Evolutionary conservation across 92 coral and sea anemone species (phyloP), one percentile per base, ranked within the genome.

Genomic region (Umimayanthus chanpuru): DNA sequence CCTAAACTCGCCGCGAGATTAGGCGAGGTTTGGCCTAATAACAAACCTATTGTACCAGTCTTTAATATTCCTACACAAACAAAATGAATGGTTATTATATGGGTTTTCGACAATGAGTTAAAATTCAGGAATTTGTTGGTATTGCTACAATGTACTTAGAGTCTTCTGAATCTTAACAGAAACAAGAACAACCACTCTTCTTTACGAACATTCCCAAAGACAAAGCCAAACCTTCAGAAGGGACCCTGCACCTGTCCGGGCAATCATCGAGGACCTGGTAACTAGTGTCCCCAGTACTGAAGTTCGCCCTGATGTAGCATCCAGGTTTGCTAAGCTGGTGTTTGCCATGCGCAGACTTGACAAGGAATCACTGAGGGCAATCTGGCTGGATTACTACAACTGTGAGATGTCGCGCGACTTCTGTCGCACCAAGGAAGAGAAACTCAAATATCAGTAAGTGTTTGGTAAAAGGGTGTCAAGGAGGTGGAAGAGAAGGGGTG

Each of bases 401-500:
- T 93, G 95, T 80, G 23, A 82, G 26, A 85, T 47, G 11, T 36
- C 41, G 5, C 9, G 28, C 6, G 65, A 77, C n/a, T 55, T 56
- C 15, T 81, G 91, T 26, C 87, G 77, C 44, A 91, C 92, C 26
- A 77, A 91, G 40, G 44, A 77, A 20, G 92, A 81, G 64, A 79
- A 75, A 47, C 56, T 75, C 16, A 93, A 91, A 65, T 91, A 92
- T 47, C 88, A 89, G 95, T 93, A 87, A 86, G 92, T 88, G 28
- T 29, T 32, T 49, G 50, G 12, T 21, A 23, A 40, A 15, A 5
- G n/a, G 56, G 6, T 44, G 7, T n/a, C n/a, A n/a, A n/a, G 53
- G 14, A 11, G 1, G 14, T 8, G 53, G 53, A 10, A 20, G 4
- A 4, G 58, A 20, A 20, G 58, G 20, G 20, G 20, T 53, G 58